phyloP scores from a whole-genome alignment of 2,113 vertebrate species.

The Caranx melampygus region DNA sequence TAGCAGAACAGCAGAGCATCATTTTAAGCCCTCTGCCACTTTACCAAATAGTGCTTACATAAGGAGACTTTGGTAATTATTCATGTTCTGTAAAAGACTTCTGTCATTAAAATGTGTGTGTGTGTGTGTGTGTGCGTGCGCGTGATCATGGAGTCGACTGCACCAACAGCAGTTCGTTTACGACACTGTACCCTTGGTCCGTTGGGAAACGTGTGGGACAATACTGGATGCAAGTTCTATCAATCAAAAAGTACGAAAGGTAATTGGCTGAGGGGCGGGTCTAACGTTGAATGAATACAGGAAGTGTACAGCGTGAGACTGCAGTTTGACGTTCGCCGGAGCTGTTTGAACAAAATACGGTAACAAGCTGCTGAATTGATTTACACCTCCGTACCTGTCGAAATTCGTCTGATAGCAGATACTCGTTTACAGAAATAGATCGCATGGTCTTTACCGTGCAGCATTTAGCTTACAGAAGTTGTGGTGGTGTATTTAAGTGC shows the following conservation, averaged over 20 bases:
- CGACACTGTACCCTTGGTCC: neutral
- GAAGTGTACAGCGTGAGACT: constrained; percentile 82
- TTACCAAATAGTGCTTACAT: constrained; percentile 17
- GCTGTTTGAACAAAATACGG: constrained; percentile 54
- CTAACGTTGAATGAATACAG: constrained; percentile 74
- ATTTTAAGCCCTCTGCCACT: constrained; percentile 83
- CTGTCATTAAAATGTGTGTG: too few relatives aligned
- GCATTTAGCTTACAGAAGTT: neutral
- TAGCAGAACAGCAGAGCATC: constrained; percentile 85
- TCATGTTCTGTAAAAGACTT: too few relatives aligned
- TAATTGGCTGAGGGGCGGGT: constrained; percentile 78
- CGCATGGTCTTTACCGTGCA: fast-evolving
- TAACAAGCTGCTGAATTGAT: constrained; percentile 41
- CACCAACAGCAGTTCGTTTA: neutral
- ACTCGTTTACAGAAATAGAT: fast-evolving
- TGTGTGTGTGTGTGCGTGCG: too few relatives aligned
- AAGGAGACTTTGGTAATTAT: neutral
- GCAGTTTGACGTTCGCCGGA: constrained; percentile 80
- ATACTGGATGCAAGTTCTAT: constrained; percentile 9
- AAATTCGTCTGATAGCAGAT: neutral
- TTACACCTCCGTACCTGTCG: neutral
- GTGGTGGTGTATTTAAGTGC: neutral
- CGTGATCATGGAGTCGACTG: neutral
- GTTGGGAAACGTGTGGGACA: fast-evolving
- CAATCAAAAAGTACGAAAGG: neutral